Evolutionary conservation across 1,140 invertebrate species (phyloP).

Genomic region (Mercenaria mercenaria): DNA sequence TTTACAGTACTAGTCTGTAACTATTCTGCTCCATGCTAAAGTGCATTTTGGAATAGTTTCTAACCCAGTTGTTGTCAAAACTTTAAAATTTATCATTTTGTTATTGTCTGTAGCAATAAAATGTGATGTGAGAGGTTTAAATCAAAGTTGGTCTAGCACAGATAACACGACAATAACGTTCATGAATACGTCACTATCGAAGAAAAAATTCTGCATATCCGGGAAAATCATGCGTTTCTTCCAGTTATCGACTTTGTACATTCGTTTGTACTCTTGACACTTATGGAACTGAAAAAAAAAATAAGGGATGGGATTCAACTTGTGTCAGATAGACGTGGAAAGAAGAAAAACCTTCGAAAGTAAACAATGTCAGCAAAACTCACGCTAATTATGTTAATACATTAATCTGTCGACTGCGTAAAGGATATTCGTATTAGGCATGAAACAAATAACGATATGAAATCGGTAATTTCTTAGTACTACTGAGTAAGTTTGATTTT

Average conservation of each 20-base stretch:
- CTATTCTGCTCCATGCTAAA: too few species aligned
- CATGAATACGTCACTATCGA: neutral
- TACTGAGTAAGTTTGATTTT: too few species aligned
- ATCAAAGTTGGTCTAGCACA: conserved; percentile 1
- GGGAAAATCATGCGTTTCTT: neutral
- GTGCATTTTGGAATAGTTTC: neutral
- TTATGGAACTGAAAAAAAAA: neutral
- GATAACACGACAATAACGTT: neutral
- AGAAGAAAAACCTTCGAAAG: neutral
- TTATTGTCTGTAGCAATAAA: neutral
- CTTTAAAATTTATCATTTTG: too few species aligned
- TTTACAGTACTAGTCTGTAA: too few species aligned
- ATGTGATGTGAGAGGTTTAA: neutral
- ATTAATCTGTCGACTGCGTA: conserved; percentile 27
- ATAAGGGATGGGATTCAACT: neutral
- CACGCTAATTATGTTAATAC: neutral
- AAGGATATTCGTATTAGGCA: neutral
- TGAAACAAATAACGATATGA: too few species aligned
- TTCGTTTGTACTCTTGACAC: neutral
- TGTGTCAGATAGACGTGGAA: neutral
- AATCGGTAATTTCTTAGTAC: too few species aligned
- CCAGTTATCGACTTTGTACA: neutral
- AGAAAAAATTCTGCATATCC: neutral
- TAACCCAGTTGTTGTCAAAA: neutral
- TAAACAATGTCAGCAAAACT: neutral